These are phyloP conservation scores for Andrena bicolor DNA, from an alignment of 2,888 invertebrate species.

Conservation along the genomic window DNA sequence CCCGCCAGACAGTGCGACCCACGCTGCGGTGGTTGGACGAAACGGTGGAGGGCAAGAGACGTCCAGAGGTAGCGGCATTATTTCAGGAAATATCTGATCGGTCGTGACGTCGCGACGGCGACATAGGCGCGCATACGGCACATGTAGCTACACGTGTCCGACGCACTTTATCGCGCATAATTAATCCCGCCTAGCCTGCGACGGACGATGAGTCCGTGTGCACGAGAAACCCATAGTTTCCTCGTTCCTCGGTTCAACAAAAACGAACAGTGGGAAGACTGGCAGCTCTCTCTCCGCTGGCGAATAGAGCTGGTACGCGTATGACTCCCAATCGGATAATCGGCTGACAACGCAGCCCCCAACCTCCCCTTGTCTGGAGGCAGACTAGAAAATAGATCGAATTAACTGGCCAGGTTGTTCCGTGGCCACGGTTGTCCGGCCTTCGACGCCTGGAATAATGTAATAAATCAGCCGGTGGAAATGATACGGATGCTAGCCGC, in stretches of 20 bases:
- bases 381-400: conserved; percentile 61
- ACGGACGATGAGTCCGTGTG: conserved; percentile 66
- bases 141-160: conserved; percentile 79
- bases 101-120: conserved; percentile 70
- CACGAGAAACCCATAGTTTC: conserved; percentile 64
- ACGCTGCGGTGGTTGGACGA: background rate
- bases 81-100: conserved; percentile 76
- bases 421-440: conserved; percentile 55
- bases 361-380: background rate
- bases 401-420: conserved; percentile 49
- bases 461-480: conserved; percentile 58
- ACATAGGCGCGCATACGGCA: conserved; percentile 68
- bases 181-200: conserved; percentile 71
- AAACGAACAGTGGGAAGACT: conserved; percentile 37
- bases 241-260: conserved; percentile 48
- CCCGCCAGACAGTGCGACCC: conserved; percentile 6
- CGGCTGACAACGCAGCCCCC: conserved; percentile 55
- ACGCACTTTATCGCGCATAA: conserved; percentile 78
- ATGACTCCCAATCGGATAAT: conserved; percentile 62
- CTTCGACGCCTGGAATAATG: conserved; percentile 60
- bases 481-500: conserved; percentile 56
- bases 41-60: conserved; percentile 8
- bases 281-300: background rate
- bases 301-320: conserved; percentile 40
- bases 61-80: conserved; percentile 66